phyloP scores from a whole-genome alignment of 2,113 vertebrate species.

The Larimichthys polyactis region DNA sequence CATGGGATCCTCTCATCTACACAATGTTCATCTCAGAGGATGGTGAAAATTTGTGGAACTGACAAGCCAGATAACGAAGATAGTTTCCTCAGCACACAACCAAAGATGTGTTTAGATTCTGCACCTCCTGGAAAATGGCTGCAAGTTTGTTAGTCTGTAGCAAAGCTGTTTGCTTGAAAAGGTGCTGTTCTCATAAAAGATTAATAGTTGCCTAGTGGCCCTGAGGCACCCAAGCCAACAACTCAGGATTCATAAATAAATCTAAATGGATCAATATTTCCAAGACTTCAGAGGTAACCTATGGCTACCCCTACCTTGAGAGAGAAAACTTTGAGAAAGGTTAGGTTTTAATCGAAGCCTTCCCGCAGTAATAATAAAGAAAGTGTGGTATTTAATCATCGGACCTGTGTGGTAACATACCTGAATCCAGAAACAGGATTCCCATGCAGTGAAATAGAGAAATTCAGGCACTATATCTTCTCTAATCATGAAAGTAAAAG shows the following conservation, averaged over 20 bases:
- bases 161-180: slow-evolving; percentile 76
- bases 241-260: slow-evolving; percentile 84
- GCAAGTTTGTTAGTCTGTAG: slow-evolving; percentile 51
- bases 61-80: slow-evolving; percentile 54
- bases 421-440: slow-evolving; percentile 34
- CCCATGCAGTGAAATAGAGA: slow-evolving; percentile 19
- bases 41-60: slow-evolving; percentile 34
- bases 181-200: slow-evolving; percentile 79
- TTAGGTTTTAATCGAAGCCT: slow-evolving; percentile 78
- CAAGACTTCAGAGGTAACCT: slow-evolving; percentile 78
- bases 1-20: slow-evolving; percentile 17
- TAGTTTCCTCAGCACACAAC: slow-evolving; percentile 23
- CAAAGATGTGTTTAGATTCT: slow-evolving; percentile 47
- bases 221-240: slow-evolving; percentile 75
- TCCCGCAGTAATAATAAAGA: slow-evolving; percentile 68
- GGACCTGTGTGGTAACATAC: slow-evolving; percentile 8
- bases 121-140: slow-evolving; percentile 34
- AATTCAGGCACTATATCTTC: slow-evolving; percentile 14
- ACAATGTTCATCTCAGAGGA: slow-evolving; percentile 14
- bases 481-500: slow-evolving; percentile 23
- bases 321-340: slow-evolving; percentile 76
- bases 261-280: slow-evolving; percentile 85
- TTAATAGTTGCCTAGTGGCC: slow-evolving; percentile 80
- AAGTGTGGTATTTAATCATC: slow-evolving; percentile 70
- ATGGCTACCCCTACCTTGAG: slow-evolving; percentile 69